Evolutionary conservation across 1,140 invertebrate species (phyloP), one percentile per base, ranked within the genome.

Genomic region (Drosophila repletoides): DNA sequence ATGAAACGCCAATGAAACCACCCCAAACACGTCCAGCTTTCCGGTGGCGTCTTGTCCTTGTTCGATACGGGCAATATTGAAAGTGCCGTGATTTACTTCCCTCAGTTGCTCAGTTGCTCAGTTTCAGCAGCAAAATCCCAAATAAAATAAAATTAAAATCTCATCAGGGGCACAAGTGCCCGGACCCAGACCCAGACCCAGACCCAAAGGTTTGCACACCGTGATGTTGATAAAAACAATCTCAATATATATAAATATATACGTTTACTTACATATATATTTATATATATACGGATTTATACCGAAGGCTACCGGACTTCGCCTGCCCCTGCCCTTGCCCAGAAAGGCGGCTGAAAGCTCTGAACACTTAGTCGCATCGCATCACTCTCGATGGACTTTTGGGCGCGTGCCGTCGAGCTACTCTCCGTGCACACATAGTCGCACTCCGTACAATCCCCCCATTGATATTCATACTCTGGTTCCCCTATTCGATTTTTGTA

Each of bases 71-170:
- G 10, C 76, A 63, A 74, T 71, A 83, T 69, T 68, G 72, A 60
- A 63, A 53, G 48, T 56, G 52, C 49, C 31, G 71, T 84, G 80
- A 86, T 86, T 86, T 86, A 86, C 75, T 86, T 86, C 59, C 80
- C 80, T 66, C 40, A 49, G 38, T 58, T 33, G n/a, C n/a, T 29
- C 21, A 28, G 26, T 12, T 43, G 26, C 3, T 29, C 43, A 45
- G 45, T n/a, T 12, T 7, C 15, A 34, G 48, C 34, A 40, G 15
- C 38, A 66, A 75, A 86, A 72, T 76, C 58, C 67, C 66, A 66
- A 79, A 77, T 77, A 83, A 83, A 83, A 86, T 76, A 86, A 86
- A 86, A 86, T 86, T 75, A 86, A 86, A 86, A 80, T 86, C 80
- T 65, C 81, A 86, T 86, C 80, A 86, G 80, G 67, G 77, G 72